Conservation (phyloP, 2,797 vertebrate species). For the Pangasius macronema region DNA sequence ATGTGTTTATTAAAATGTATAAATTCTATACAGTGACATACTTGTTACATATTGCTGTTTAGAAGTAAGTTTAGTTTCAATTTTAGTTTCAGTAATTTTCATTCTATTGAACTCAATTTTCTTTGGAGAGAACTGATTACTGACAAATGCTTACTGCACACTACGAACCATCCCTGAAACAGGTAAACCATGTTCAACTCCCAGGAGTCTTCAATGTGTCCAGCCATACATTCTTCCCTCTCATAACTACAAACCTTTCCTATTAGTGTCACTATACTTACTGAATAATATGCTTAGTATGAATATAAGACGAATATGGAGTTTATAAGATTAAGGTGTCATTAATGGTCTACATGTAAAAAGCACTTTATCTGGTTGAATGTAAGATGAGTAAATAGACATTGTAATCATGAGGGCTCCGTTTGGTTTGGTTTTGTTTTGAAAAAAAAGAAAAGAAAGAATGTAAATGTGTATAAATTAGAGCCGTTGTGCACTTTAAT, state of each 20-base stretch:
- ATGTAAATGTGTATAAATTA: constrained; percentile 1
- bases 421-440: not conserved
- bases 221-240: not conserved
- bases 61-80: not conserved
- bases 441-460: not conserved
- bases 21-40: not conserved
- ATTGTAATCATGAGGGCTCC: not conserved
- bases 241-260: not conserved
- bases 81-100: not conserved
- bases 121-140: not conserved
- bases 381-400: not conserved
- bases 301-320: not conserved
- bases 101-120: too few species aligned
- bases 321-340: not conserved
- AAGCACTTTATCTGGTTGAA: not conserved
- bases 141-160: not conserved
- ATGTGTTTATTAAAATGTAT: not conserved
- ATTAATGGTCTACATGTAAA: not conserved
- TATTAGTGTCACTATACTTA: not conserved
- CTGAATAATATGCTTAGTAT: constrained; percentile 2
- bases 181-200: not conserved
- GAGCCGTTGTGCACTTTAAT: not conserved
- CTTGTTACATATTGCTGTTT: not conserved
- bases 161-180: not conserved
- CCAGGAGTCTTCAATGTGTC: not conserved